These are phyloP conservation scores for Nomada flava DNA, from an alignment of 2,888 invertebrate genomes.

Conservation along the genomic window DNA sequence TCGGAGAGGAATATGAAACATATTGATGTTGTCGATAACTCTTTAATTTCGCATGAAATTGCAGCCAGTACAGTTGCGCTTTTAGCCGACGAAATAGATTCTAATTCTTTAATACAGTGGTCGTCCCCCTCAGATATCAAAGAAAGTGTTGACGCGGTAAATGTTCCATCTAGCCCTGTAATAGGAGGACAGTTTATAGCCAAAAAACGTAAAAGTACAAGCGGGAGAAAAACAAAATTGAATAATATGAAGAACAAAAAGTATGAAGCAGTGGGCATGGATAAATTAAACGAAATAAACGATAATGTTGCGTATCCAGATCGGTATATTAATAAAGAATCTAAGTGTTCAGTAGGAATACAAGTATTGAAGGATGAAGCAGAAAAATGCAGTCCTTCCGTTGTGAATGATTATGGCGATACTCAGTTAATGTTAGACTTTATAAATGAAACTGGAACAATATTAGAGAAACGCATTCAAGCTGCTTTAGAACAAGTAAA, in stretches of 20 bases:
- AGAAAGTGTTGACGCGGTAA: conserved; percentile 59
- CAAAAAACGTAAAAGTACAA: conserved; percentile 43
- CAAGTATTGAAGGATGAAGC: neutral
- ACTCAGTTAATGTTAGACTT: conserved; percentile 62
- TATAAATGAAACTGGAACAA: conserved; percentile 48
- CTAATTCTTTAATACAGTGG: conserved; percentile 26
- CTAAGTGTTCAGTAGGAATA: neutral
- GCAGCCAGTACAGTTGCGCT: conserved; percentile 80
- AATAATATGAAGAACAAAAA: conserved; percentile 5
- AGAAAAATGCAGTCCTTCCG: neutral
- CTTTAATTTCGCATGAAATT: conserved; percentile 76
- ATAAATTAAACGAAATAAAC: neutral
- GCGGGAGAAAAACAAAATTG: conserved; percentile 68
- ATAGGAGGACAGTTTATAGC: conserved; percentile 72
- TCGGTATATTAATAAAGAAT: neutral
- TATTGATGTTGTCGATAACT: conserved; percentile 3
- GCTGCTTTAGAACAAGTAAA: conserved; percentile 75
- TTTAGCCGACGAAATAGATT: conserved; percentile 78
- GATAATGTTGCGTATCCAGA: neutral
- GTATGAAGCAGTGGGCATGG: neutral
- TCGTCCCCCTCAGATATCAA: conserved; percentile 44
- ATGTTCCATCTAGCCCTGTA: conserved; percentile 54
- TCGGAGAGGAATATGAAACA: neutral
- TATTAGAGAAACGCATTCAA: conserved; percentile 78
- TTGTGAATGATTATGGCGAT: conserved; percentile 39